Base-by-base conservation (phyloP, 2,888 invertebrate genomes). In the Norana najaformis region DNA sequence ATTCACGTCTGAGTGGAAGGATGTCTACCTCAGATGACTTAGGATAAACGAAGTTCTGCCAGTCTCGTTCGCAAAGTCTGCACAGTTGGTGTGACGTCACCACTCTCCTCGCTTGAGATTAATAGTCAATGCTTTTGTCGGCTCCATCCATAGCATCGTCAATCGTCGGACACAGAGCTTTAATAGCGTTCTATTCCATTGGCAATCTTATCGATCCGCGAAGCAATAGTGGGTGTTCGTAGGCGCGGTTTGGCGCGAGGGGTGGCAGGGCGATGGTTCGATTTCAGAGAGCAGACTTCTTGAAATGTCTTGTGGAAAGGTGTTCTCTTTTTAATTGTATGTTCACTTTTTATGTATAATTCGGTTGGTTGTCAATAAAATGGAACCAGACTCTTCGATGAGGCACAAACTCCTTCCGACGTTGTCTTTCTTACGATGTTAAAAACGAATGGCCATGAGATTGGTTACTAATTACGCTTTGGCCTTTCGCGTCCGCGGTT, bases 1-100 rank as follows among this genome's bases (percentile, higher is more conserved):
- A 93, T 94, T 34, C 88, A 41, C 20, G 89, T 89, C 41, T 91
- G 89, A 91, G n/a, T 14, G 35, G 20, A 0, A 34, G 13, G 35
- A 16, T 30, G 1, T 41, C 11, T 41, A 38, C 38, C 37, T 38
- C 39, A 34, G 34, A 89, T n/a, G 13, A 89, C 36, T 53, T 36
- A 85, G 69, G 69, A 69, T 69, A 69, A 69, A 8, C 5, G 69
- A n/a, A 30, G 69, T 69, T 69, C n/a, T 1, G 8, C 20, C 47
- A 23, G 47, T 16, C 23, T 53, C 23, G 23, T 69, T 30, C n/a
- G 30, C 69, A 8, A 16, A 3, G n/a, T 69, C 41, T 41, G 41
- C 14, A 18, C 11, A 30, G 16, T 13, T n/a, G 30, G 16, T 30
- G 35, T 11, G 11, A n/a, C 53, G n/a, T n/a, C 14, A 18, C 23